Evolutionary conservation across 2,797 vertebrate species (phyloP).

Genomic region (Vultur gryphus): DNA sequence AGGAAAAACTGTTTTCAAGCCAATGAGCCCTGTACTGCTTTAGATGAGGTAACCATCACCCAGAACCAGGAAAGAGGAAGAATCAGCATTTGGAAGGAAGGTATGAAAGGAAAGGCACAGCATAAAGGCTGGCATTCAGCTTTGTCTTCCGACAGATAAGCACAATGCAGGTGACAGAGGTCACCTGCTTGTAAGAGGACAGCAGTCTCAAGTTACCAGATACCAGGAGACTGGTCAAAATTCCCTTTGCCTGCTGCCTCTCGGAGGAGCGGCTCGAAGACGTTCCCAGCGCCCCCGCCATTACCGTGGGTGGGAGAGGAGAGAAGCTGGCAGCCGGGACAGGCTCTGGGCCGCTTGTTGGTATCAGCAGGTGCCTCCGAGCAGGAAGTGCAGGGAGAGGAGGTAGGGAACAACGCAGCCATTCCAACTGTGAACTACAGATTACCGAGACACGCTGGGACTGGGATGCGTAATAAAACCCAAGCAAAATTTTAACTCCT

Average conservation of each 20-base stretch:
- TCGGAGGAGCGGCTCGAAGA: accelerated
- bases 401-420: not conserved
- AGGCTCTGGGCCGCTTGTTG: not conserved
- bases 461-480: not conserved
- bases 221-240: not conserved
- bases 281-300: not conserved
- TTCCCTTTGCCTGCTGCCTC: not conserved
- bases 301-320: not conserved
- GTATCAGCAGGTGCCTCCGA: conserved; percentile 26
- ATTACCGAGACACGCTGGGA: not conserved
- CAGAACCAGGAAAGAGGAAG: not conserved
- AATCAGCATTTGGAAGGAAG: not conserved
- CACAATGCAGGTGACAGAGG: not conserved
- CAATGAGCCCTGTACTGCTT: not conserved
- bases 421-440: not conserved
- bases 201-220: not conserved
- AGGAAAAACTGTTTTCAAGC: conserved; percentile 25
- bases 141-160: conserved; percentile 26
- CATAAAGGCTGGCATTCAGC: conserved; percentile 27
- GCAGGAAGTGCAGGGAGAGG: not conserved
- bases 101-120: not conserved
- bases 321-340: not conserved
- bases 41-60: not conserved
- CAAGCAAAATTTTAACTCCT: conserved; percentile 18
- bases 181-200: not conserved